Base-by-base conservation (phyloP, 2,113 vertebrate species). In the Tachycineta bicolor region DNA sequence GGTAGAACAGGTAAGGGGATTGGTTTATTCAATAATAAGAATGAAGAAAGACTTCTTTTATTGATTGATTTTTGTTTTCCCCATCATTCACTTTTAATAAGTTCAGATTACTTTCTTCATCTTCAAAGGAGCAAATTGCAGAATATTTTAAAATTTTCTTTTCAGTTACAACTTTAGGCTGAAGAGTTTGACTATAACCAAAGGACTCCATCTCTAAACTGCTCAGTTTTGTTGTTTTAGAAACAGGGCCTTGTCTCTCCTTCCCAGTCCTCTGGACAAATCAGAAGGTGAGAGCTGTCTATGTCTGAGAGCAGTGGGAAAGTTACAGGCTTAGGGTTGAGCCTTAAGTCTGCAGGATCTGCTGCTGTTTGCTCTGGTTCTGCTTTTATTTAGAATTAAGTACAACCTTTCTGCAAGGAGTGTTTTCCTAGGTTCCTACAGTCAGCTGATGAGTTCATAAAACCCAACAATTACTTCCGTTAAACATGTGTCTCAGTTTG, bases 51-150 rank as follows among this genome's bases (percentile, higher is more conserved):
- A 17, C 10, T 60, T 28, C 9, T 24, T 39, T 20, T 12, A 1
- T 43, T 49, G 4, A 4, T n/a, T 67, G 3, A 4, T 6, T 33
- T 24, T 33, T 24, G 37, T 17, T 23, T 1, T 6, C 10, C 3
- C 2, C 13, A 4, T 8, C 28, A 8, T 71, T 73, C 0, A 2
- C 29, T 64, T 75, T 34, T 52, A 12, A 34, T 23, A n/a, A 56
- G 3, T 87, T 79, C 15, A 26, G 5, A 33, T 88, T 2, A 47
- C 10, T 74, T 76, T 56, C 43, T 73, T 90, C 4, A 12, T 59
- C 25, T 79, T 83, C 21, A 83, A 0, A 37, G 70, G 16, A 34
- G 5, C 7, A 69, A 4, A 33, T 83, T 34, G 47, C 34, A 11
- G 25, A 76, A 26, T 63, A 49, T 63, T 70, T 83, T 55, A 14